Evolutionary conservation across 2,797 vertebrate species (phyloP).

Genomic region (Merluccius polli): DNA sequence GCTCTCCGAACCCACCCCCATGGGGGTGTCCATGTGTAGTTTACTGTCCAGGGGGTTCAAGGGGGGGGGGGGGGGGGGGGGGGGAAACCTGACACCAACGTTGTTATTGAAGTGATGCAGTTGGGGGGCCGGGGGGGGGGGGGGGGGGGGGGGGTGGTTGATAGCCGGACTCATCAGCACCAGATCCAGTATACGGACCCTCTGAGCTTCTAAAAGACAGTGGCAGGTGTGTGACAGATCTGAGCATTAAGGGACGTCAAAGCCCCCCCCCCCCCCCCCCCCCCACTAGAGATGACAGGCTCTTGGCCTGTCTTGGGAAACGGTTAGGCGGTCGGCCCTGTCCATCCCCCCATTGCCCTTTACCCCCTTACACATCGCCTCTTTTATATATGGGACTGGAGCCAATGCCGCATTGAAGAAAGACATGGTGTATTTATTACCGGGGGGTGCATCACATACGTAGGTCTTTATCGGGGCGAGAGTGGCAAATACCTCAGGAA

Average conservation of each 20-base stretch:
- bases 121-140: not conserved
- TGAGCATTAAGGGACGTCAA: conserved; percentile 50
- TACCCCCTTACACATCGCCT: not conserved
- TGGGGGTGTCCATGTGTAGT: conserved; percentile 39
- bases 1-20: conserved; percentile 39
- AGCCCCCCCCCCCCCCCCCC: conserved; percentile 65
- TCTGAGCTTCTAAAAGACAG: conserved; percentile 64
- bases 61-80: too few species aligned
- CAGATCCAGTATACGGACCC: conserved; percentile 52
- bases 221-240: conserved; percentile 74
- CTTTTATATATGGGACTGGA: conserved; percentile 21
- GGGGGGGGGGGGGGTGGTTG: conserved; percentile 41
- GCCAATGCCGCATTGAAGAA: conserved; percentile 3
- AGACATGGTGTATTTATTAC: not conserved
- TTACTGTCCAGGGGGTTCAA: conserved; percentile 37
- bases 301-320: conserved; percentile 54
- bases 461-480: not conserved
- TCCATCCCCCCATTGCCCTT: conserved; percentile 1
- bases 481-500: not conserved
- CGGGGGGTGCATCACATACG: not conserved
- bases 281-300: conserved; percentile 69
- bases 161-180: conserved; percentile 64
- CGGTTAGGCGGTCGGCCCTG: conserved; percentile 51
- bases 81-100: conserved; percentile 63
- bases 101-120: conserved; percentile 64